Evolutionary conservation across 2,113 vertebrate genomes (phyloP).

Genomic region (Gymnocephalus cernua): DNA sequence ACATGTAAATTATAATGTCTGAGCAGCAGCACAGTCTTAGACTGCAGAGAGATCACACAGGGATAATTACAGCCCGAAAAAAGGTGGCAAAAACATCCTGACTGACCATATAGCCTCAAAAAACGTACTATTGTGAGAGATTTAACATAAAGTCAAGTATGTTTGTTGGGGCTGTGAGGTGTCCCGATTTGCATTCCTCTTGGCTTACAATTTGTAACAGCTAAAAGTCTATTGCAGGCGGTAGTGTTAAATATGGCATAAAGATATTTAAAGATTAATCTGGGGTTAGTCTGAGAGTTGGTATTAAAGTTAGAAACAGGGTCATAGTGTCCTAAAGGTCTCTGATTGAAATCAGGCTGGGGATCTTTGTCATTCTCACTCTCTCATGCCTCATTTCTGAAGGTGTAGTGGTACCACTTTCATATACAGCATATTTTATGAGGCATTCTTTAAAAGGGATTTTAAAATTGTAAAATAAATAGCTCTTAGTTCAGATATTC

Average conservation of each 20-base stretch:
- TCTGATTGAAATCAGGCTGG: slow-evolving; percentile 20
- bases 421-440: neutral
- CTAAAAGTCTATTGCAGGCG: neutral
- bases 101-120: neutral
- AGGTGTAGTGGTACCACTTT: neutral
- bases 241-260: neutral
- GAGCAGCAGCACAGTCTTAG: slow-evolving; percentile 18
- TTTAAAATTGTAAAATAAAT: neutral
- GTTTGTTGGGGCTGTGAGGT: neutral
- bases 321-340: neutral
- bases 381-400: slow-evolving; percentile 28
- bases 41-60: neutral
- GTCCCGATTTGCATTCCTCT: neutral
- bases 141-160: neutral
- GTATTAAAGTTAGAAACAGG: neutral
- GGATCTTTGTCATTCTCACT: slow-evolving; percentile 20
- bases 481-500: neutral
- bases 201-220: neutral
- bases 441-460: too few relatives aligned
- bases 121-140: neutral
- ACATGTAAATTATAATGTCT: slow-evolving; percentile 59
- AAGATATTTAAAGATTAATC: neutral
- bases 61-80: neutral
- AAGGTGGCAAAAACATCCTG: slow-evolving; percentile 16
- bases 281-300: neutral